phyloP scores from a whole-genome alignment of 1,140 invertebrate species.

The Bombus picipes region DNA sequence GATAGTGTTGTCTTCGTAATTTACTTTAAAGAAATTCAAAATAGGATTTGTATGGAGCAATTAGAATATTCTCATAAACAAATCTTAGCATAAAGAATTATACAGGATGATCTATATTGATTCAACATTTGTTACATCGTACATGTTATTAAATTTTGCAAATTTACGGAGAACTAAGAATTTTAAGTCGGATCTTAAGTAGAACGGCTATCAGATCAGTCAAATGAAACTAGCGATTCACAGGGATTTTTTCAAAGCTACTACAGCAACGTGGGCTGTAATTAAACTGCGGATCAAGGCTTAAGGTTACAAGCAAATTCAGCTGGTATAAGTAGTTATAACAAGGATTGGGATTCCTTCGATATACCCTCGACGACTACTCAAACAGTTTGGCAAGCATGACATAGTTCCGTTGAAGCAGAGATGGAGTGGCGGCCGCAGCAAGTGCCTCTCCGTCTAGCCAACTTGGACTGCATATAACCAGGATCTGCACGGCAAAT shows the following conservation, averaged over 20 bases:
- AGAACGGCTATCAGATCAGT: too few relatives aligned
- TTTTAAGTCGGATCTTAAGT: too few relatives aligned
- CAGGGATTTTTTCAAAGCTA: background rate
- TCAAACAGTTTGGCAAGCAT: conserved; percentile 67
- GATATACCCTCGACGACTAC: conserved; percentile 60
- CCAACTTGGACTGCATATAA: conserved; percentile 66
- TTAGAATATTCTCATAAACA: too few relatives aligned
- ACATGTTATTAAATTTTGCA: too few relatives aligned
- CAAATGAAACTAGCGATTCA: too few relatives aligned
- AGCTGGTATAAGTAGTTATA: conserved; percentile 23
- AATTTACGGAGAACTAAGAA: too few relatives aligned
- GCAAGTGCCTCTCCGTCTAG: conserved; percentile 50
- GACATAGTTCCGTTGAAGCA: conserved; percentile 60
- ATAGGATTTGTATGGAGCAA: too few relatives aligned
- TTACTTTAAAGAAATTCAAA: too few relatives aligned
- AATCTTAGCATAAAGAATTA: too few relatives aligned
- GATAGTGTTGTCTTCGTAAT: too few relatives aligned
- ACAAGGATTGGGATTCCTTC: conserved; percentile 54
- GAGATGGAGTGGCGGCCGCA: conserved; percentile 43
- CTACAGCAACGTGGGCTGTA: background rate
- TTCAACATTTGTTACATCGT: too few relatives aligned
- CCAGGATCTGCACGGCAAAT: conserved; percentile 73
- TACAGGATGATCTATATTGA: too few relatives aligned
- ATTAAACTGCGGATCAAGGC: conserved; percentile 10
- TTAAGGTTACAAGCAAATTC: conserved; percentile 9